phyloP scores from a whole-genome alignment of 1,140 invertebrate genomes.

The Drosophila santomea region DNA sequence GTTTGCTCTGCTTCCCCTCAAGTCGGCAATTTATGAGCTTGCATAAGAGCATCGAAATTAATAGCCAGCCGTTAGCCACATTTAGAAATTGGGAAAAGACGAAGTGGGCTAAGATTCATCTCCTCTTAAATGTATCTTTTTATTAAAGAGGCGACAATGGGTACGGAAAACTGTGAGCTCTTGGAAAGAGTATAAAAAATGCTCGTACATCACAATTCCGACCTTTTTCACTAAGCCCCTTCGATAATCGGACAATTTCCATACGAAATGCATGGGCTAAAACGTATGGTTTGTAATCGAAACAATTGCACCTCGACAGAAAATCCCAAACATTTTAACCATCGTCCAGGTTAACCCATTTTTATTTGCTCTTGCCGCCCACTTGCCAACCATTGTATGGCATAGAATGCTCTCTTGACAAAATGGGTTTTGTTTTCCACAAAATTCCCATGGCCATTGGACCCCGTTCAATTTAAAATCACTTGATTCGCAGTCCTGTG shows the following conservation, averaged over 20 bases:
- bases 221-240: not conserved
- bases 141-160: not conserved
- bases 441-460: slow-evolving; percentile 21
- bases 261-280: slow-evolving; percentile 9
- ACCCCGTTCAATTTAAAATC: slow-evolving; percentile 34
- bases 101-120: not conserved
- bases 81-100: not conserved
- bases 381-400: slow-evolving; percentile 39
- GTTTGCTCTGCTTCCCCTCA: slow-evolving; percentile 1
- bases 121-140: not conserved
- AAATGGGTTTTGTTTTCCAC: slow-evolving; percentile 35
- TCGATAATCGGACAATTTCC: slow-evolving; percentile 23
- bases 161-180: not conserved
- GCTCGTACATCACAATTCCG: not conserved
- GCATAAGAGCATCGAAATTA: slow-evolving; percentile 64
- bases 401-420: slow-evolving; percentile 39
- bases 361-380: slow-evolving; percentile 40
- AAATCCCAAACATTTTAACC: slow-evolving; percentile 27
- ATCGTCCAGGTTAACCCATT: slow-evolving; percentile 36
- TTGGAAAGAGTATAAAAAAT: not conserved
- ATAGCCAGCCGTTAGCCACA: slow-evolving; percentile 58
- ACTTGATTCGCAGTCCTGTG: slow-evolving; percentile 39
- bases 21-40: slow-evolving; percentile 61
- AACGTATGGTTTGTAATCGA: slow-evolving; percentile 18
- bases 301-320: slow-evolving; percentile 44